These are phyloP conservation scores for Meandrusa payeni DNA, from an alignment of 2,888 invertebrate genomes.

Conservation along the genomic window DNA sequence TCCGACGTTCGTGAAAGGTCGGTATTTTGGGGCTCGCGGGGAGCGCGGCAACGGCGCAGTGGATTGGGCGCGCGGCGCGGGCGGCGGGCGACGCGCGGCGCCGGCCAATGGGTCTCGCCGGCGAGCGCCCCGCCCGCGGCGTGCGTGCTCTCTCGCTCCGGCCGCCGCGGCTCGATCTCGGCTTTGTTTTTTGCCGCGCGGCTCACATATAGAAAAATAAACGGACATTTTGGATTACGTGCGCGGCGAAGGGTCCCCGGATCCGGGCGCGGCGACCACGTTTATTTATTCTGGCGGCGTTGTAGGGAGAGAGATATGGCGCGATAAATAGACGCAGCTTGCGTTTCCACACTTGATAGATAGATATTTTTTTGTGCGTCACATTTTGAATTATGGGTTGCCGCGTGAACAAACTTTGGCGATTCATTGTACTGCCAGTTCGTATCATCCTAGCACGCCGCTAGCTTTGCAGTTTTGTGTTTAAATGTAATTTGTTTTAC, in stretches of 20 bases:
- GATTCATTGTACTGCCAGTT: too few relatives aligned
- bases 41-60: constrained; percentile 39
- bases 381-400: constrained; percentile 9
- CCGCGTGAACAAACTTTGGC: too few relatives aligned
- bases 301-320: constrained; percentile 68
- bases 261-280: constrained; percentile 60
- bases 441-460: too few relatives aligned
- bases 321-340: constrained; percentile 72
- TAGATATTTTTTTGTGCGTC: constrained; percentile 28
- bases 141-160: constrained; percentile 48
- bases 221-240: constrained; percentile 78
- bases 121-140: constrained; percentile 62
- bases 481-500: too few relatives aligned
- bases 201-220: constrained; percentile 74
- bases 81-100: constrained; percentile 59
- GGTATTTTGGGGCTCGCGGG: constrained; percentile 68
- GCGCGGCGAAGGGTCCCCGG: constrained; percentile 66
- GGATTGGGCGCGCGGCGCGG: constrained; percentile 55
- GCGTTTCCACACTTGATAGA: constrained; percentile 33
- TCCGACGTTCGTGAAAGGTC: constrained; percentile 76
- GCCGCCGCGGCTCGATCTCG: constrained; percentile 55
- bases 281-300: constrained; percentile 72
- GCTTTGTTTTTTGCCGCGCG: constrained; percentile 64
- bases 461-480: too few relatives aligned
- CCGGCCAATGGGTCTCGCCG: constrained; percentile 55